Percentiles rank a stretch among this genome's conserved stretches.
Evolutionary conservation across 2,113 vertebrate genomes (phyloP).

Genomic region (Oryzias javanicus): DNA sequence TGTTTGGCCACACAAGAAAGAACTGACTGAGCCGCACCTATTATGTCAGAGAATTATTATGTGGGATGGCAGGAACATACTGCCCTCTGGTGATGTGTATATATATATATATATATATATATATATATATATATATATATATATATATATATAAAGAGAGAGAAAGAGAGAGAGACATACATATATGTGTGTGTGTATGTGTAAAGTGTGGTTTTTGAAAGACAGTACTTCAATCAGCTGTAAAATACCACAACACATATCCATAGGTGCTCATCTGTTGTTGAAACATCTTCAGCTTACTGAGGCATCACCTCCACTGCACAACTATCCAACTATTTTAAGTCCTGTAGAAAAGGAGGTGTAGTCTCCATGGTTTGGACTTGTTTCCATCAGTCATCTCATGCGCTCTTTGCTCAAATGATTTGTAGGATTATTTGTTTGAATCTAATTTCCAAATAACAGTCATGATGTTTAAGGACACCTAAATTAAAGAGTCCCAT

Average conservation of each 20-base stretch:
- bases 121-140: too few relatives aligned
- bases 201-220: background rate
- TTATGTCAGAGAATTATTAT: slow-evolving; percentile 21
- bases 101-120: background rate
- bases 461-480: too few relatives aligned
- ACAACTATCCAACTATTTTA: too few relatives aligned
- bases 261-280: background rate
- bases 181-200: too few relatives aligned
- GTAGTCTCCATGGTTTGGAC: too few relatives aligned
- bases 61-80: slow-evolving; percentile 9
- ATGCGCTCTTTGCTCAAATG: background rate
- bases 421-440: background rate
- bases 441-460: background rate
- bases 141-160: too few relatives aligned
- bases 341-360: too few relatives aligned
- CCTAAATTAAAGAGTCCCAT: too few relatives aligned
- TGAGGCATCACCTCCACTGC: background rate
- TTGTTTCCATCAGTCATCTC: background rate
- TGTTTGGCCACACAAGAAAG: slow-evolving; percentile 18
- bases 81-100: slow-evolving; percentile 48
- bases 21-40: slow-evolving; percentile 1
- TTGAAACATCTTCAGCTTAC: background rate
- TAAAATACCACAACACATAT: background rate
- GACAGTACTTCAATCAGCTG: background rate
- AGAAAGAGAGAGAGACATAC: too few relatives aligned